These are phyloP conservation scores for Melanostoma mellinum DNA, from an alignment of 2,888 invertebrate genomes.

Conservation along the genomic window DNA sequence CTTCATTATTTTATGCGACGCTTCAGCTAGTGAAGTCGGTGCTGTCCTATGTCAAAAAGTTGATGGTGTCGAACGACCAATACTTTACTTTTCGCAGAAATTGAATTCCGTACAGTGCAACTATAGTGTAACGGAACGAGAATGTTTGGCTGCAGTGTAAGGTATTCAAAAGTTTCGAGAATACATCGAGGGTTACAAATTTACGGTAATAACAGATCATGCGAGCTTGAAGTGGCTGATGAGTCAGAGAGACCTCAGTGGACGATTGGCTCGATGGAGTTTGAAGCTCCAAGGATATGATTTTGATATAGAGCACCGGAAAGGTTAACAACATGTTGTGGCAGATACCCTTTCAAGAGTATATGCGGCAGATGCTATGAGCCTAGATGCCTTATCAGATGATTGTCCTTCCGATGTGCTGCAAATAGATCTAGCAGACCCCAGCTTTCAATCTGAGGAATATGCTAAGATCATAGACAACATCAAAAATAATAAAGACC, in stretches of 20 bases:
- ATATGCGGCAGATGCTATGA: constrained; percentile 8
- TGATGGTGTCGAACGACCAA: constrained; percentile 41
- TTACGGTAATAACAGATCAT: constrained; percentile 17
- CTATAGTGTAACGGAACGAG: neutral
- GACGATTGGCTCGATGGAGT: neutral
- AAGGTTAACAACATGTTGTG: constrained; percentile 5
- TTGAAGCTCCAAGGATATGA: neutral
- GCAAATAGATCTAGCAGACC: constrained; percentile 16
- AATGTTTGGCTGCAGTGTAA: neutral
- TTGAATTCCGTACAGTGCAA: neutral
- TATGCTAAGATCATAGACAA: constrained; percentile 1
- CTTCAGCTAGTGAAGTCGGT: constrained; percentile 50
- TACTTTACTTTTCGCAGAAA: constrained; percentile 11
- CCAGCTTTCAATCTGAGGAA: constrained; percentile 7
- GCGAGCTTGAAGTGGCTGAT: constrained; percentile 27
- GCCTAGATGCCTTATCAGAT: neutral
- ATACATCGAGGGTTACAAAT: constrained; percentile 9
- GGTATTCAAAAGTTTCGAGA: constrained; percentile 6
- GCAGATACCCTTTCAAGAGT: constrained; percentile 6
- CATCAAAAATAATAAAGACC: constrained; percentile 8
- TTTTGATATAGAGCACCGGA: neutral
- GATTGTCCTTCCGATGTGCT: constrained; percentile 1
- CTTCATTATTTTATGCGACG: constrained; percentile 65
- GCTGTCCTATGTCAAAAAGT: constrained; percentile 42
- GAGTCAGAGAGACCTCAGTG: constrained; percentile 7